Evolutionary conservation across 2,888 invertebrate species (phyloP).

Genomic region (Chymomyza amoena): DNA sequence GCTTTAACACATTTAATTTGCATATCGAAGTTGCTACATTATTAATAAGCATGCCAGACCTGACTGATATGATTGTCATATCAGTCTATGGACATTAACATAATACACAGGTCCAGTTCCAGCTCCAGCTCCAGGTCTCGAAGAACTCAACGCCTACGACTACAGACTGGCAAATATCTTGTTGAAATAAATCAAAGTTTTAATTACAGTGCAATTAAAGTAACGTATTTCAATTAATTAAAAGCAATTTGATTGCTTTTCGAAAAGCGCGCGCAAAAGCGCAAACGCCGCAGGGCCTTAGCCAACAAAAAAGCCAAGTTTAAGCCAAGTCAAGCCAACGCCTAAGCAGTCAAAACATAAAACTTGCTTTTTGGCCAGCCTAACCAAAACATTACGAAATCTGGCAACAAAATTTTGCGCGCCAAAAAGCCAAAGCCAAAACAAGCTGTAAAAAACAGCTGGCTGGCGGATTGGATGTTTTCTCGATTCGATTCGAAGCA

Average conservation of each 20-base stretch:
- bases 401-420: constrained; percentile 26
- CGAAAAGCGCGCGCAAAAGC: background rate
- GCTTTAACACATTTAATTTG: constrained; percentile 18
- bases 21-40: constrained; percentile 26
- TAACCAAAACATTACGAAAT: constrained; percentile 37
- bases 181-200: constrained; percentile 64
- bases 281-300: background rate
- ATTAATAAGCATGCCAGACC: constrained; percentile 23
- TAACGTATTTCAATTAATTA: constrained; percentile 74
- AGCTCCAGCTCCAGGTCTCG: constrained; percentile 12
- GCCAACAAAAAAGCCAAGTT: background rate
- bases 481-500: constrained; percentile 28
- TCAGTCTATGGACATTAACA: constrained; percentile 42
- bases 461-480: constrained; percentile 11
- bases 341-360: constrained; percentile 20
- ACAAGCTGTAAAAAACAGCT: constrained; percentile 35
- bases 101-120: constrained; percentile 25
- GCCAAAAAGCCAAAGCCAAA: constrained; percentile 31
- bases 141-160: background rate
- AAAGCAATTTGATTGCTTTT: constrained; percentile 52
- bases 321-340: constrained; percentile 29
- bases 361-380: constrained; percentile 20
- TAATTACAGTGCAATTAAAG: constrained; percentile 68
- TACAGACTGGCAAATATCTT: constrained; percentile 19
- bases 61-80: background rate